Evolutionary conservation across 2,797 vertebrate genomes (phyloP), one percentile per base, ranked within the genome.

Genomic region (Ambastaia sidthimunki): DNA sequence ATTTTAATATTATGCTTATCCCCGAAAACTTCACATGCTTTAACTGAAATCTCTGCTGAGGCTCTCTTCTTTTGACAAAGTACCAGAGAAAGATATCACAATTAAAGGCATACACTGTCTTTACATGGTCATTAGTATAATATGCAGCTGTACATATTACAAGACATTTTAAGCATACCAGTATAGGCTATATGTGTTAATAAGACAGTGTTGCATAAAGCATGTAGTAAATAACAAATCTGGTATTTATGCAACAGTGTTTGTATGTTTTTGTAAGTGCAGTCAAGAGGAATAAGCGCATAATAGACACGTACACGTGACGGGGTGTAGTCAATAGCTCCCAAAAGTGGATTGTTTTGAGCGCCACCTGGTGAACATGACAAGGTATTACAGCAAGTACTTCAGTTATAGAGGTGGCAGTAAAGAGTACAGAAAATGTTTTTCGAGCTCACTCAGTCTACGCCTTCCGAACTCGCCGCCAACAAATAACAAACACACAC

Each of bases 101-200:
- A 91, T 90, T 91, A 86, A 92, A 90, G 82, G 89, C 87, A 91
- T 88, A 90, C 79, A 86, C 88, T 74, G 81, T 91, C 86, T 89
- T 86, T 88, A 90, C 90, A 92, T 89, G 89, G 86, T 85, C 87
- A 90, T 91, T 90, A 92, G 88, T 91, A 92, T 89, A 88, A 75
- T 74, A 90, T 86, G 91, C 85, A 89, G 88, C 88, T 90, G 90
- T 89, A 91, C 90, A 90, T 88, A 87, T 88, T 88, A 90, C 87
- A 88, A 89, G 87, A 91, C 90, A 90, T 90, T 90, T 78, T 68
- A 80, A 78, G 83, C 81, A 89, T 89, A 83, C 89, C 80, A 85
- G 85, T 85, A 89, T 80, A 87, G 82, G 85, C 80, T 89, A 80
- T 82, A 85, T 68, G 83, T 78, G 84, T 86, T 89, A 90, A 88